phyloP scores from a whole-genome alignment of 1,140 invertebrate genomes.

The Triops longicaudatus region DNA sequence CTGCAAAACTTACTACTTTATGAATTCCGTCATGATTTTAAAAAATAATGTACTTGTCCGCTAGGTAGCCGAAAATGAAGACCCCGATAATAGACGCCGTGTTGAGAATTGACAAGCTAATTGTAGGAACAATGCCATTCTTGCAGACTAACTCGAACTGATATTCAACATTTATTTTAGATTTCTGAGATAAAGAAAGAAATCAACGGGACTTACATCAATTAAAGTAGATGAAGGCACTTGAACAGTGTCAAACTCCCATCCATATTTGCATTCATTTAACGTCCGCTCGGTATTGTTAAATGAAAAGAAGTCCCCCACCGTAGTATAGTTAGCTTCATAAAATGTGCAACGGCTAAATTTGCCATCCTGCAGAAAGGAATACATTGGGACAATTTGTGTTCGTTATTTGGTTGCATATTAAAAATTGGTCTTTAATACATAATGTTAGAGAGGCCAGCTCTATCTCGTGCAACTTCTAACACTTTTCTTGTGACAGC shows the following conservation, averaged over 20 bases:
- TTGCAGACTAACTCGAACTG: constrained; percentile 25
- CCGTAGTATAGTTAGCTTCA: background rate
- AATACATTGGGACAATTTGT: too few species aligned
- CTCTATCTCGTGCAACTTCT: too few species aligned
- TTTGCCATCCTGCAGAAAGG: background rate
- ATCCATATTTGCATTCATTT: constrained; percentile 62
- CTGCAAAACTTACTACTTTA: constrained; percentile 24
- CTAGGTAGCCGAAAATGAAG: constrained; percentile 23
- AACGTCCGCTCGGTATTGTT: constrained; percentile 38
- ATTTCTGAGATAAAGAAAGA: constrained; percentile 19
- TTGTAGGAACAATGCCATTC: constrained; percentile 8
- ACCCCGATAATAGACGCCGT: constrained; percentile 17
- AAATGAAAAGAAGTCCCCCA: background rate
- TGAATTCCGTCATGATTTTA: background rate
- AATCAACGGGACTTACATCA: constrained; percentile 52
- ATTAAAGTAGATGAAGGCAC: constrained; percentile 67
- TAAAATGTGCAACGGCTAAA: background rate
- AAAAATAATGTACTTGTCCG: constrained; percentile 14
- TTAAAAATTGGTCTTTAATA: too few species aligned
- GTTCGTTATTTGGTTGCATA: background rate
- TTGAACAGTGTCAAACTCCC: constrained; percentile 63
- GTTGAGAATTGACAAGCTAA: constrained; percentile 21
- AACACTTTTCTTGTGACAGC: too few species aligned
- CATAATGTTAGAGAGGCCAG: too few species aligned
- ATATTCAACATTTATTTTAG: too few species aligned